A percentile compares a stretch with the other conserved stretches of the same genome.
phyloP scores from a whole-genome alignment of 2,113 vertebrate genomes.

The Salminus brasiliensis region DNA sequence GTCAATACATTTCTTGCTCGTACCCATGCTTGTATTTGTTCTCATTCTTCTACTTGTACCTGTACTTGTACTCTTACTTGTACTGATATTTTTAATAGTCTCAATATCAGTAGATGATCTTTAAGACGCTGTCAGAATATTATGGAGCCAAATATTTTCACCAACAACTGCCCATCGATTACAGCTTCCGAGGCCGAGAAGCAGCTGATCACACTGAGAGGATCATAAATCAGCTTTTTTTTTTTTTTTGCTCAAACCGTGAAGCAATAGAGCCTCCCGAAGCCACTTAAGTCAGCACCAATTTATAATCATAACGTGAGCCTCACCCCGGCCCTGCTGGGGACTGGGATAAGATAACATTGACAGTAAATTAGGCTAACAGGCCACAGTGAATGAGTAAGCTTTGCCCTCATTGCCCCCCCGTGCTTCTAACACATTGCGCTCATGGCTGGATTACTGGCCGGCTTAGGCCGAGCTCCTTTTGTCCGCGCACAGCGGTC shows the following conservation, averaged over 20 bases:
- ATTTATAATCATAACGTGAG: constrained; percentile 16
- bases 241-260: background rate
- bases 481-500: constrained; percentile 69
- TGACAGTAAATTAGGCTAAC: constrained; percentile 69
- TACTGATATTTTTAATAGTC: too few relatives aligned
- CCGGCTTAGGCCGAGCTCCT: constrained; percentile 70
- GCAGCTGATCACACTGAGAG: background rate
- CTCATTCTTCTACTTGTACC: too few relatives aligned
- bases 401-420: constrained; percentile 63
- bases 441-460: constrained; percentile 55
- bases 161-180: too few relatives aligned
- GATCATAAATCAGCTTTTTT: background rate
- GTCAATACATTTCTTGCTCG: too few relatives aligned
- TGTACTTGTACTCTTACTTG: too few relatives aligned
- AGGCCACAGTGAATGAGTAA: constrained; percentile 60
- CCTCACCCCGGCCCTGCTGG: constrained; percentile 13
- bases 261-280: background rate
- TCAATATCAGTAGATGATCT: too few relatives aligned
- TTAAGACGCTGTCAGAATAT: too few relatives aligned
- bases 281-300: constrained; percentile 21
- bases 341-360: constrained; percentile 60
- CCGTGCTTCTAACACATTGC: background rate
- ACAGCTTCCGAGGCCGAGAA: too few relatives aligned
- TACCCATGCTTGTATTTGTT: too few relatives aligned
- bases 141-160: too few relatives aligned